These are phyloP conservation scores for Melangyna quadrimaculata DNA, from an alignment of 2,888 invertebrate genomes.

Conservation along the genomic window DNA sequence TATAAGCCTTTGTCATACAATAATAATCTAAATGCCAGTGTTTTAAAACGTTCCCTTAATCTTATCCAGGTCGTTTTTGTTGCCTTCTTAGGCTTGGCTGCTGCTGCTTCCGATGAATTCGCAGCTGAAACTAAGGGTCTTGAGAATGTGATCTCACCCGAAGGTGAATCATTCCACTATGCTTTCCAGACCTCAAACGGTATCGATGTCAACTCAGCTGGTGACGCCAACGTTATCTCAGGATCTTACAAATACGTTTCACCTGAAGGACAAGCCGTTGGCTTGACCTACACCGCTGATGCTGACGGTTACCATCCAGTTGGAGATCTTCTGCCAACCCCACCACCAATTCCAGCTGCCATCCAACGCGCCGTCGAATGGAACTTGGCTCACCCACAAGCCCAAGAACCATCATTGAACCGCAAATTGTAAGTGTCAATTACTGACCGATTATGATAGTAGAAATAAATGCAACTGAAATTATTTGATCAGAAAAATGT, in stretches of 20 bases:
- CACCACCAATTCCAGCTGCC: conserved; percentile 83
- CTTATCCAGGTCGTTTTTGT: conserved; percentile 28
- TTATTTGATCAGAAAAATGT: not conserved
- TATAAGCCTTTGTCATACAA: not conserved
- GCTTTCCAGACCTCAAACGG: conserved; percentile 84
- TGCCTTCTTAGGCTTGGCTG: conserved; percentile 75
- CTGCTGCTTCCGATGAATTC: conserved; percentile 77
- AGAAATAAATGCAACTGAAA: not conserved
- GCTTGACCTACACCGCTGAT: conserved; percentile 82
- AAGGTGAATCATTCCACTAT: conserved; percentile 81
- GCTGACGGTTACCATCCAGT: conserved; percentile 83
- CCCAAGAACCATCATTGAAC: not conserved
- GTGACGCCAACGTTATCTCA: conserved; percentile 83
- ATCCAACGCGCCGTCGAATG: conserved; percentile 82
- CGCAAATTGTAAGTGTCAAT: conserved; percentile 2
- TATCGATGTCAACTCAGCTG: conserved; percentile 83
- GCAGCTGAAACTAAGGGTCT: conserved; percentile 80
- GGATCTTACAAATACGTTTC: no score
- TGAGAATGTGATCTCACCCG: conserved; percentile 76
- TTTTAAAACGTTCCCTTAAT: not conserved
- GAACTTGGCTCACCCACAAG: conserved; percentile 80
- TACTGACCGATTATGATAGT: not conserved
- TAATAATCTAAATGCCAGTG: not conserved
- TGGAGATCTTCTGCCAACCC: conserved; percentile 80
- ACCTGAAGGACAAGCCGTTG: conserved; percentile 80